Conservation (phyloP, 2,888 invertebrate genomes). For the Philereme vetulata region DNA sequence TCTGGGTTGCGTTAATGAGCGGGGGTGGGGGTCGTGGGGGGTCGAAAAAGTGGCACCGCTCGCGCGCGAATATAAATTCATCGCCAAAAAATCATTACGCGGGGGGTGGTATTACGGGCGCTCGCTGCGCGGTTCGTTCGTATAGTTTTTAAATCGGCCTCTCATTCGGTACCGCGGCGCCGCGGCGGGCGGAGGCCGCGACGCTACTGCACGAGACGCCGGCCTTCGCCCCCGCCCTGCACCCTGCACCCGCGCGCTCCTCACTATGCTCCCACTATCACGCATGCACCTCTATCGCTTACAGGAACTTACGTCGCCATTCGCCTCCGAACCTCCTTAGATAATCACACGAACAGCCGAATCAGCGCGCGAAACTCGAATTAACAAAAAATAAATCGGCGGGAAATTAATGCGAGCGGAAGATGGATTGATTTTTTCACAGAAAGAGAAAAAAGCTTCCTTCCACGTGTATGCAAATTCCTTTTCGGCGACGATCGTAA, state of each 20-base stretch:
- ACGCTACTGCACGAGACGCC: constrained; percentile 54
- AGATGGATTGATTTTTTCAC: constrained; percentile 51
- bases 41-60: constrained; percentile 84
- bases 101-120: constrained; percentile 88
- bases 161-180: constrained; percentile 78
- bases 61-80: constrained; percentile 89
- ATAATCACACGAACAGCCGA: constrained; percentile 22
- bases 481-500: constrained; percentile 80
- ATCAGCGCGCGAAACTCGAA: constrained; percentile 37
- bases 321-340: not conserved
- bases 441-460: constrained; percentile 50
- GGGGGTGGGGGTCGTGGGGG: constrained; percentile 74
- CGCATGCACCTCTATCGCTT: constrained; percentile 61
- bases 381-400: constrained; percentile 48
- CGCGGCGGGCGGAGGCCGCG: constrained; percentile 73
- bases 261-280: constrained; percentile 59
- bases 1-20: constrained; percentile 87
- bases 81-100: constrained; percentile 95
- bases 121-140: constrained; percentile 79
- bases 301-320: not conserved
- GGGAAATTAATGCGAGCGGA: constrained; percentile 55
- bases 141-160: constrained; percentile 83
- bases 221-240: constrained; percentile 44
- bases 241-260: constrained; percentile 50
- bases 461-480: constrained; percentile 77